Evolutionary conservation across 1,140 invertebrate species (phyloP), one percentile per base, ranked within the genome.

Genomic region (Leptinotarsa texana): DNA sequence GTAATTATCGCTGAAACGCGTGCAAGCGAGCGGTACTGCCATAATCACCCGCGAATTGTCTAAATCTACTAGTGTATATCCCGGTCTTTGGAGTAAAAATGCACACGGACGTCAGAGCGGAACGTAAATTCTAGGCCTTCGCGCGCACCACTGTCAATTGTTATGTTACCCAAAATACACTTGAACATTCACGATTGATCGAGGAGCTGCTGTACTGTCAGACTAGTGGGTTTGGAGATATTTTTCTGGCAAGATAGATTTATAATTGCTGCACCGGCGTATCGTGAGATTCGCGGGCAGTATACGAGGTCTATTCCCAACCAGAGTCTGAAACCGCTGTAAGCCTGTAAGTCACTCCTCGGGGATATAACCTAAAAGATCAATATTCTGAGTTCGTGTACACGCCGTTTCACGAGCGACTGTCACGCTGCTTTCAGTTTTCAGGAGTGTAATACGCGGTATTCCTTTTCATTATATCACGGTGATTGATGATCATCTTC

Each of bases 1-100:
- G 88, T 99, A 99, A 88, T 99, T 99, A 89, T 99, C 98, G 88
- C 95, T 98, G 90, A 99, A 99, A 86, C 94, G 90, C 84, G 94
- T 96, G 89, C 93, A 94, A 85, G 90, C 91, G 27, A 83, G 71
- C 24, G 85, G 83, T 74, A 84, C 83, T 77, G 84, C 82, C 84
- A 85, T 85, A 78, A 77, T 72, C 71, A 72, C 63, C 61, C 70
- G 49, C 51, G 71, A 69, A 69, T 5, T 24, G 21, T 68, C 47
- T 27, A 69, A 48, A 24, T 61, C 70, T 61, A 72, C 70, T 21
- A 63, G 13, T 74, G n/a, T 67, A 33, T 65, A n/a, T 22, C 27
- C 69, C 65, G 73, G 33, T 61, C 47, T 63, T 33, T 67, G 48
- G 63, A 61, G 48, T 21, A 65, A 65, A 73, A 65, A 67, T 76